phyloP scores from a whole-genome alignment of 2,113 vertebrate species.

The Anser cygnoides region DNA sequence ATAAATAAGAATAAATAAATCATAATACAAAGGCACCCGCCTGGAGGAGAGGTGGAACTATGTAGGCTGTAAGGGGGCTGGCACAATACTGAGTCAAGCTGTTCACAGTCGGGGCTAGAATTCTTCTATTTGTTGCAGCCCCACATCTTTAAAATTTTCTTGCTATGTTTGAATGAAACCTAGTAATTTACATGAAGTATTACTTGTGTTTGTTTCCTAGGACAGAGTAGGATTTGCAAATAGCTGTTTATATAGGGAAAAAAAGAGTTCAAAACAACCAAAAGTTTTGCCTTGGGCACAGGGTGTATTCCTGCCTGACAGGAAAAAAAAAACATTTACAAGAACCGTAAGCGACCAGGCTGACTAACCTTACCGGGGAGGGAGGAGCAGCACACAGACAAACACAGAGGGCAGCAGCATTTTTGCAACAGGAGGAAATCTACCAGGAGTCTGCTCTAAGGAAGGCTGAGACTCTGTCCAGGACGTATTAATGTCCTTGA shows the following conservation, averaged over 20 bases:
- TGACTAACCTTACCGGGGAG: not conserved
- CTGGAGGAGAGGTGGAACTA: not conserved
- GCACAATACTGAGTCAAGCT: not conserved
- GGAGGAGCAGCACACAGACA: not conserved
- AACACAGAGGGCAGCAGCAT: too few relatives aligned
- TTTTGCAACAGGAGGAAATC: not conserved
- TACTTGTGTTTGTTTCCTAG: not conserved
- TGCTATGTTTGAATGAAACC: not conserved
- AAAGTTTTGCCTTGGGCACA: too few relatives aligned
- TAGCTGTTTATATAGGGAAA: not conserved
- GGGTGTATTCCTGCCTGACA: not conserved
- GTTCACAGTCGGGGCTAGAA: not conserved
- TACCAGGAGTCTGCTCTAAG: not conserved
- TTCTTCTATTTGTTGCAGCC: not conserved
- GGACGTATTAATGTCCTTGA: not conserved
- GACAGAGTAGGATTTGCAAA: not conserved
- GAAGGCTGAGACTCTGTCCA: not conserved
- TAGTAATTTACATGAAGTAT: not conserved
- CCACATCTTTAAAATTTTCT: not conserved
- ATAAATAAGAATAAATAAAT: not conserved
- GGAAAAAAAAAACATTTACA: not conserved
- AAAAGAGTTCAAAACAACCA: not conserved
- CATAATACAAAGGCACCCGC: not conserved
- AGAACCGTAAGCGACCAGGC: fast-evolving
- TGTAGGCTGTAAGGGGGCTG: not conserved